Percentiles rank a stretch among this genome's conserved stretches.
These are phyloP conservation scores for Telmatherina bonti DNA, from an alignment of 2,797 vertebrate species.

Conservation along the genomic window DNA sequence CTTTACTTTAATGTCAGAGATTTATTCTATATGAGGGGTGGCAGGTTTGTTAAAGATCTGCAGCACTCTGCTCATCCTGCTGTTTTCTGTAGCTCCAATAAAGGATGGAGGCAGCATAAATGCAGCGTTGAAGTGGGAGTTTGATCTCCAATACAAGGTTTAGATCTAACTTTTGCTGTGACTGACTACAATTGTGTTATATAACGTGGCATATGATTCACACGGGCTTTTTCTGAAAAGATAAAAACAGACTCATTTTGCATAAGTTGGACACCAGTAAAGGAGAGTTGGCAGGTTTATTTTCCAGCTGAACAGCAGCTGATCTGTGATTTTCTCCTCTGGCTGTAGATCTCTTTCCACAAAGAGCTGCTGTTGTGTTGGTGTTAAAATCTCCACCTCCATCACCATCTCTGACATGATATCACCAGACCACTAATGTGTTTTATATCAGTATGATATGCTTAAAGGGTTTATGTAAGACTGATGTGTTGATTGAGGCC, in stretches of 20 bases:
- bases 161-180: conserved; percentile 17
- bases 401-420: no score
- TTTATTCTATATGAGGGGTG: background rate
- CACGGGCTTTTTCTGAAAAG: conserved; percentile 37
- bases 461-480: no score
- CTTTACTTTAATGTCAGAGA: background rate
- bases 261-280: conserved; percentile 15
- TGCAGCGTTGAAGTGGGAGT: conserved; percentile 30
- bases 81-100: background rate
- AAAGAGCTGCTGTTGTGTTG: no score
- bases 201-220: conserved; percentile 55
- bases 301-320: conserved; percentile 3
- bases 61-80: no score
- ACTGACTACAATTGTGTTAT: conserved; percentile 36
- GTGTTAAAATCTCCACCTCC: no score
- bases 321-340: no score
- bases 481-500: no score
- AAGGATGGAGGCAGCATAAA: background rate
- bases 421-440: no score
- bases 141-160: conserved; percentile 28
- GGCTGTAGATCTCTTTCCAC: no score
- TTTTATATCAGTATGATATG: no score
- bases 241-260: conserved; percentile 19
- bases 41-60: background rate
- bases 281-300: background rate